Evolutionary conservation across 2,113 vertebrate species (phyloP).

Genomic region (Burhinus oedicnemus): DNA sequence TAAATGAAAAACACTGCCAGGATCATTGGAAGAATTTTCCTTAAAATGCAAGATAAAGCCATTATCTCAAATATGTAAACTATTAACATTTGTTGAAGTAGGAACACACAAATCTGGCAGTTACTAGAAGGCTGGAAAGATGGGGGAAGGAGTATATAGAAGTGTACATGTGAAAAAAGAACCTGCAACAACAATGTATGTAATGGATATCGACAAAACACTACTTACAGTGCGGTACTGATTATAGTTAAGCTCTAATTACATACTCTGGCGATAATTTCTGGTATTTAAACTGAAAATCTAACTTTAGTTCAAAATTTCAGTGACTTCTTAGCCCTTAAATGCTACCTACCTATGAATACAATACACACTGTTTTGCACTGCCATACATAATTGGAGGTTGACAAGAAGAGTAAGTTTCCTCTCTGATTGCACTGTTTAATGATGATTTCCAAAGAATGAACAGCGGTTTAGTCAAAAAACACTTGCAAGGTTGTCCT

Average conservation of each 20-base stretch:
- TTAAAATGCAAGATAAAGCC: neutral
- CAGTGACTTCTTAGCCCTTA: slow-evolving; percentile 59
- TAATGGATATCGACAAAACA: slow-evolving; percentile 36
- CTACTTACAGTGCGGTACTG: slow-evolving; percentile 14
- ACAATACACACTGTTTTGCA: slow-evolving; percentile 17
- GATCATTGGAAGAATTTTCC: neutral
- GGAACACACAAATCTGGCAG: neutral
- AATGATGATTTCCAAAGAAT: slow-evolving; percentile 36
- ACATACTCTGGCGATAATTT: slow-evolving; percentile 57
- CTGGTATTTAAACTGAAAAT: slow-evolving; percentile 59
- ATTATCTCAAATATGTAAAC: neutral
- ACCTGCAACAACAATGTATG: neutral
- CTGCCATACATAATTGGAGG: neutral
- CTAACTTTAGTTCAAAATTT: slow-evolving; percentile 67
- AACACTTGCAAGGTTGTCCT: neutral
- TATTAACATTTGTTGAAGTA: neutral
- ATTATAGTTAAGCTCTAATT: slow-evolving; percentile 67
- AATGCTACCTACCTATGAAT: slow-evolving; percentile 43
- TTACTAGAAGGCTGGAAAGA: neutral
- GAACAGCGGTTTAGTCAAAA: neutral
- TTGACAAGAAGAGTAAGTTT: slow-evolving; percentile 48
- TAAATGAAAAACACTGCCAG: neutral
- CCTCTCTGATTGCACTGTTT: slow-evolving; percentile 3
- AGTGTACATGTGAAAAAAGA: neutral
- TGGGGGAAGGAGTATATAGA: neutral